These are phyloP conservation scores for Euura saliciscinereae DNA, from an alignment of 1,140 invertebrate species.

Conservation along the genomic window DNA sequence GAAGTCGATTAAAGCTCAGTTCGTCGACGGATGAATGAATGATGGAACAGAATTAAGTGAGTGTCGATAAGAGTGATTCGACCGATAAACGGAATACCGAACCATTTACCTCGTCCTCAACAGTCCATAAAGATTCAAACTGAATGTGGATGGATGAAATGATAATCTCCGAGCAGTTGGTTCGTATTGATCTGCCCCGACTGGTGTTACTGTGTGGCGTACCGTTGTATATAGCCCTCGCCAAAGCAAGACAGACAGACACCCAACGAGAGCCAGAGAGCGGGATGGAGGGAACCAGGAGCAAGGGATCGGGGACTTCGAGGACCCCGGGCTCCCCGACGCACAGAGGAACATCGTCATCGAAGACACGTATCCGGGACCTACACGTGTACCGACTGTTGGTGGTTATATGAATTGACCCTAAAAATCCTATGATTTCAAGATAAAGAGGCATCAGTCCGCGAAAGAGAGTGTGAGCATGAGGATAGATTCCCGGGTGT, in stretches of 20 bases:
- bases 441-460: too few species aligned
- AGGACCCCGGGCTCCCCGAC: too few species aligned
- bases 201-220: conserved; percentile 49
- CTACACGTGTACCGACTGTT: too few species aligned
- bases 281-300: conserved; percentile 15
- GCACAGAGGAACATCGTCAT: too few species aligned
- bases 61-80: too few species aligned
- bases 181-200: conserved; percentile 55
- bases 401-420: too few species aligned
- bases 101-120: background rate
- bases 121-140: background rate
- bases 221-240: conserved; percentile 26
- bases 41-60: too few species aligned
- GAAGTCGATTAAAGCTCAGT: too few species aligned
- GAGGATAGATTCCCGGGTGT: background rate
- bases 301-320: background rate
- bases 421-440: too few species aligned
- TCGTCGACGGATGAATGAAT: too few species aligned
- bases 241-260: background rate
- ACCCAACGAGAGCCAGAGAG: conserved; percentile 15
- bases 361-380: too few species aligned
- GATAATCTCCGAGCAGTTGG: conserved; percentile 53
- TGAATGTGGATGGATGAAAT: conserved; percentile 46
- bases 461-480: background rate
- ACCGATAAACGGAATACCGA: too few species aligned